Evolutionary conservation across 2,113 vertebrate species (phyloP).

Genomic region (Actenoides lindsayi): DNA sequence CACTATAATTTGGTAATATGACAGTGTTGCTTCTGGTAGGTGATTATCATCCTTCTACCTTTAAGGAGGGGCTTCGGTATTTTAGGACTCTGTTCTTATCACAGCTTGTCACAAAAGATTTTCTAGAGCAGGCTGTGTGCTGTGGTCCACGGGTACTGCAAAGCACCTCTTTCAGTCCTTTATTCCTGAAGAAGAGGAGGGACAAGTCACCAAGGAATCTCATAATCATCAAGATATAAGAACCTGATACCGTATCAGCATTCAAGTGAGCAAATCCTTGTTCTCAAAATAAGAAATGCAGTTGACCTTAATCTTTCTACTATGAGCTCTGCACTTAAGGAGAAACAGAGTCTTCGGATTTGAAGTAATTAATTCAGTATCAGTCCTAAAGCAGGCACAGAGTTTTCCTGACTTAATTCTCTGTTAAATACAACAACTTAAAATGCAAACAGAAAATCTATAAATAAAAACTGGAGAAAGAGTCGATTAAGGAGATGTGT

Average conservation of each 20-base stretch:
- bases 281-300: constrained; percentile 53
- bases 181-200: not conserved
- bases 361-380: constrained; percentile 73
- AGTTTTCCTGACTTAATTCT: constrained; percentile 59
- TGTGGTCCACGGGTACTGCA: not conserved
- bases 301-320: constrained; percentile 75
- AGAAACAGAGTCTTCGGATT: constrained; percentile 83
- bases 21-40: not conserved
- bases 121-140: not conserved
- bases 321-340: constrained; percentile 9
- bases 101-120: not conserved
- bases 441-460: constrained; percentile 66
- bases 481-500: constrained; percentile 50
- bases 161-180: not conserved
- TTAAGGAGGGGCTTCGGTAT: not conserved
- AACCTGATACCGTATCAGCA: not conserved
- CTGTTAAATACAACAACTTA: constrained; percentile 53
- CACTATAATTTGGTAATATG: not conserved
- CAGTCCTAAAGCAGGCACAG: constrained; percentile 45
- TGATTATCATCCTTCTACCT: not conserved
- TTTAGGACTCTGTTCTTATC: not conserved
- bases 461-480: constrained; percentile 58
- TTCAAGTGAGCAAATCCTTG: not conserved
- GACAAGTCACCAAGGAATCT: not conserved
- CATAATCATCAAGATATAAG: not conserved